Percentiles rank a stretch among this genome's conserved stretches.
Evolutionary conservation across 2,797 vertebrate species (phyloP).

Genomic region (Sebastes minor): DNA sequence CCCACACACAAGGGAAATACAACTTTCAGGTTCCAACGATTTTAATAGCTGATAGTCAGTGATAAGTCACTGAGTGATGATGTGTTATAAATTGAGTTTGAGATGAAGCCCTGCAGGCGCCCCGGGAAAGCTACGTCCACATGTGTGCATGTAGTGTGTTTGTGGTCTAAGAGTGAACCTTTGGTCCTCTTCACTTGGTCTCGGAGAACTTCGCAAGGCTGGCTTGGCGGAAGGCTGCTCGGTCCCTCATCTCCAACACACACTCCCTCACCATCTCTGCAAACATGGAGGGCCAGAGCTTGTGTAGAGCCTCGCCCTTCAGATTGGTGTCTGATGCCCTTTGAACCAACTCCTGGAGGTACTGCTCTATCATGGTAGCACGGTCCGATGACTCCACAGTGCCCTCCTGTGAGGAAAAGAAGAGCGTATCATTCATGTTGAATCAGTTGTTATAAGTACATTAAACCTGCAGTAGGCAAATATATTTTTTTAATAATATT

Average conservation of each 20-base stretch:
- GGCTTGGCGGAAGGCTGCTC: conserved; percentile 86
- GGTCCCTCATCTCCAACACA: conserved; percentile 91
- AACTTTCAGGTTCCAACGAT: conserved; percentile 25
- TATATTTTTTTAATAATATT: no score
- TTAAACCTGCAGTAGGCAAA: no score
- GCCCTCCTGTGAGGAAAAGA: conserved; percentile 71
- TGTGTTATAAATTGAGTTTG: conserved; percentile 26
- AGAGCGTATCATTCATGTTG: background rate
- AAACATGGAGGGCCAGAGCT: conserved; percentile 96
- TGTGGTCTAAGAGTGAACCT: conserved; percentile 40
- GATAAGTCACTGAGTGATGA: conserved; percentile 43
- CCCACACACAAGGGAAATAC: conserved; percentile 22
- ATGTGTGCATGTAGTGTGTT: conserved; percentile 18
- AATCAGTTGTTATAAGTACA: background rate
- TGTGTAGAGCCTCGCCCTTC: conserved; percentile 93
- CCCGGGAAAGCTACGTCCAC: conserved; percentile 29
- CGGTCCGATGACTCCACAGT: conserved; percentile 73
- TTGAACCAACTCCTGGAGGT: conserved; percentile 88
- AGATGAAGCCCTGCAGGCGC: conserved; percentile 9
- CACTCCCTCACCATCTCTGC: conserved; percentile 94
- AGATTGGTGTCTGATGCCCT: conserved; percentile 90
- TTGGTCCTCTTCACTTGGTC: conserved; percentile 71
- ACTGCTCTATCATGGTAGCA: conserved; percentile 78
- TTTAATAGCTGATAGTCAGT: conserved; percentile 17
- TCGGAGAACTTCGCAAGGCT: conserved; percentile 84